Conservation (phyloP, 2,797 vertebrate genomes). For the Peromyscus melanophrys region DNA sequence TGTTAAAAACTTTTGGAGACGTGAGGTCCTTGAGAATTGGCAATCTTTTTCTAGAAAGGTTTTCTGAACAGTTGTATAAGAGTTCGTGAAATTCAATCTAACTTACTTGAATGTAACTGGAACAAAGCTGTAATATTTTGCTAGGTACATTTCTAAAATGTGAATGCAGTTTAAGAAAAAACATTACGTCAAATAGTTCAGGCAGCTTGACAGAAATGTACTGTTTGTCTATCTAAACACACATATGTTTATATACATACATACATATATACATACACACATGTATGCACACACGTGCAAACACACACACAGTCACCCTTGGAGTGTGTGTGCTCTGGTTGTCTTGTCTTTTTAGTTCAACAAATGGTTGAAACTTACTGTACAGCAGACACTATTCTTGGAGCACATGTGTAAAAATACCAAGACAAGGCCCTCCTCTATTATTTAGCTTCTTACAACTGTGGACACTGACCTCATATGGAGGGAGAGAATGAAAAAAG, state of each 20-base stretch:
- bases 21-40: slow-evolving; percentile 47
- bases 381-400: background rate
- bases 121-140: slow-evolving; percentile 69
- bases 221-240: background rate
- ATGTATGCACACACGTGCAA: background rate
- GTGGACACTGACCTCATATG: background rate
- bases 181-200: slow-evolving; percentile 77
- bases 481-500: background rate
- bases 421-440: background rate
- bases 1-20: slow-evolving; percentile 48
- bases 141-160: slow-evolving; percentile 73
- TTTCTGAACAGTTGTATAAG: slow-evolving; percentile 64
- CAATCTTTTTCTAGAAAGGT: slow-evolving; percentile 63
- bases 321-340: background rate
- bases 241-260: background rate
- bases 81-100: slow-evolving; percentile 55
- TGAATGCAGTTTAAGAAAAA: slow-evolving; percentile 72
- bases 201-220: slow-evolving; percentile 60
- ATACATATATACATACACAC: no score
- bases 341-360: background rate
- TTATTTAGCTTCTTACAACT: background rate
- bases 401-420: background rate
- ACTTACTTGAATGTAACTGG: slow-evolving; percentile 65
- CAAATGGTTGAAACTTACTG: background rate
- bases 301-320: background rate